Evolutionary conservation across 1,140 invertebrate genomes (phyloP), one percentile per base, ranked within the genome.

Genomic region (Zaprionus ornatus): DNA sequence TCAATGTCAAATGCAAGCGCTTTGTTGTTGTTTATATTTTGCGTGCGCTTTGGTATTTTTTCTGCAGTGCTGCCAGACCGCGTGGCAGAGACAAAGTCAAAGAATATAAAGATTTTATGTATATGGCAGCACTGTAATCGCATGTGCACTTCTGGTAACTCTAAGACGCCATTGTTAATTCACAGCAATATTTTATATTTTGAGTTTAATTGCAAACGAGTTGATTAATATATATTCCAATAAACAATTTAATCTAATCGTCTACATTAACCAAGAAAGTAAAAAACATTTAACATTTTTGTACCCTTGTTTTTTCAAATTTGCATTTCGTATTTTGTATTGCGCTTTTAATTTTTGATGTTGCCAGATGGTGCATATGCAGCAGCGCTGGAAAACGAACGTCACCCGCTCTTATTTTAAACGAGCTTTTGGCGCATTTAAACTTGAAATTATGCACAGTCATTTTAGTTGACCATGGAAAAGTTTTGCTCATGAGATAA

Each of bases 1-100:
- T 84, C 82, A 80, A 84, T 84, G 77, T 78, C 82, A 77, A 77
- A 73, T 77, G 63, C 74, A 73, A 71, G 52, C 74, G 56, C 45
- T 73, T 84, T 77, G 77, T 77, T 80, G 68, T 79, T 83, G 70
- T 77, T 82, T 76, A 52, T 65, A 29, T 75, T 77, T 69, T 57
- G 29, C 27, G 4, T 54, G 70, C 62, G 55, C n/a, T 72, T 59
- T 52, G 48, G 60, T 71, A 71, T 71, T 48, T 73, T 66, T 57
- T 17, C 4, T 27, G 10, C 12, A 3, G 50, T 17, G 40, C n/a
- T 74, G 56, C 57, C 56, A 69, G 40, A 62, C 13, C 3, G 17
- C 9, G 70, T 32, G 60, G 55, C 12, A 37, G 25, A 54, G 15
- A 32, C 10, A 3, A 32, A 32, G 29, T 3, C 29, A 3, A 3